Conservation (phyloP, 2,797 vertebrate genomes). For the Mus spretus region DNA sequence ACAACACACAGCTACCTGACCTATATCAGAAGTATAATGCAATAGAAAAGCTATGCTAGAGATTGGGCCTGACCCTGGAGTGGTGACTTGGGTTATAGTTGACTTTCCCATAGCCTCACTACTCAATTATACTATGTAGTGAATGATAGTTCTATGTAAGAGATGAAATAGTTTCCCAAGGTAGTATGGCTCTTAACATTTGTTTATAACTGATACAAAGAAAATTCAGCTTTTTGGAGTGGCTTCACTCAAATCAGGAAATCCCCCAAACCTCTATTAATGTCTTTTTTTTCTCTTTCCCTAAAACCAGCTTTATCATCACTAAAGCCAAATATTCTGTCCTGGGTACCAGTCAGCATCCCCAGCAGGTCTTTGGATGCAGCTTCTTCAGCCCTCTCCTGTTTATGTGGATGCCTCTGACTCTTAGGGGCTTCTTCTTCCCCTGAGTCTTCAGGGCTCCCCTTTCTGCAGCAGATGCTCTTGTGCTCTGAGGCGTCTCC, state of each 20-base stretch:
- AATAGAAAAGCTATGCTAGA: not conserved
- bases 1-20: not conserved
- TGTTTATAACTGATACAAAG: constrained; percentile 10
- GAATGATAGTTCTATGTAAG: not conserved
- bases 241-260: not conserved
- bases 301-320: not conserved
- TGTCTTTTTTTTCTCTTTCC: not conserved
- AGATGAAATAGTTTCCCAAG: not conserved
- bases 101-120: not conserved
- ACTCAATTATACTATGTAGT: not conserved
- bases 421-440: not conserved
- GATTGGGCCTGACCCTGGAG: rapidly evolving
- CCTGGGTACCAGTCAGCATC: no score
- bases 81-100: not conserved
- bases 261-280: not conserved
- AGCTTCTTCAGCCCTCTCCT: not conserved
- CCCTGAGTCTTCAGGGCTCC: no score
- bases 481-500: not conserved
- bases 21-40: not conserved
- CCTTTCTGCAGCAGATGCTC: not conserved
- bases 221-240: not conserved
- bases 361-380: not conserved
- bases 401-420: rapidly evolving
- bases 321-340: constrained; percentile 19
- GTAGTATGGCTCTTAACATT: not conserved